Percentiles rank a stretch among this genome's conserved stretches.
These are phyloP conservation scores for Temnothorax unifasciatus DNA, from an alignment of 2,888 invertebrate species.

Conservation along the genomic window DNA sequence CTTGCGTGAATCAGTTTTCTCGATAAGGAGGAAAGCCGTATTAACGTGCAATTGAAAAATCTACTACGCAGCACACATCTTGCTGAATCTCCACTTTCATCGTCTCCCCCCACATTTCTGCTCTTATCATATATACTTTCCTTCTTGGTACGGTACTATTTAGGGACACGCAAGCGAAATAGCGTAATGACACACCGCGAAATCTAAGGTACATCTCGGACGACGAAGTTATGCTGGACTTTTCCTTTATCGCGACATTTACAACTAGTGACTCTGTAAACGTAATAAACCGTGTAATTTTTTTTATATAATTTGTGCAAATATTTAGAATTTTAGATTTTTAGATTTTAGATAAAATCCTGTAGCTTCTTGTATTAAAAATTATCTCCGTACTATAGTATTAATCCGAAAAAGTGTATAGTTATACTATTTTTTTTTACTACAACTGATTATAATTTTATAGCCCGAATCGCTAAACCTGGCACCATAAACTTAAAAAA, in stretches of 20 bases:
- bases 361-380: background rate
- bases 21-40: conserved; percentile 55
- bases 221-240: conserved; percentile 35
- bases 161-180: conserved; percentile 66
- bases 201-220: conserved; percentile 63
- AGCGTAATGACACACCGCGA: conserved; percentile 63
- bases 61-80: conserved; percentile 29
- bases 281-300: no score
- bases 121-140: conserved; percentile 53
- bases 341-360: no score
- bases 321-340: conserved; percentile 2
- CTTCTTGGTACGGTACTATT: conserved; percentile 49
- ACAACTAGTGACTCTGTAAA: background rate
- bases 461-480: conserved; percentile 60
- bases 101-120: conserved; percentile 25
- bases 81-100: conserved; percentile 20
- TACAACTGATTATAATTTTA: conserved; percentile 59
- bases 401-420: background rate
- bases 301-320: background rate
- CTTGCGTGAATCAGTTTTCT: conserved; percentile 53
- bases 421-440: conserved; percentile 48
- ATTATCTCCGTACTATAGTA: background rate
- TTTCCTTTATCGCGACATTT: conserved; percentile 20
- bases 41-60: conserved; percentile 65
- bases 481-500: conserved; percentile 61